Conservation (phyloP, 2,888 invertebrate genomes). For the Ferrisia virgata region DNA sequence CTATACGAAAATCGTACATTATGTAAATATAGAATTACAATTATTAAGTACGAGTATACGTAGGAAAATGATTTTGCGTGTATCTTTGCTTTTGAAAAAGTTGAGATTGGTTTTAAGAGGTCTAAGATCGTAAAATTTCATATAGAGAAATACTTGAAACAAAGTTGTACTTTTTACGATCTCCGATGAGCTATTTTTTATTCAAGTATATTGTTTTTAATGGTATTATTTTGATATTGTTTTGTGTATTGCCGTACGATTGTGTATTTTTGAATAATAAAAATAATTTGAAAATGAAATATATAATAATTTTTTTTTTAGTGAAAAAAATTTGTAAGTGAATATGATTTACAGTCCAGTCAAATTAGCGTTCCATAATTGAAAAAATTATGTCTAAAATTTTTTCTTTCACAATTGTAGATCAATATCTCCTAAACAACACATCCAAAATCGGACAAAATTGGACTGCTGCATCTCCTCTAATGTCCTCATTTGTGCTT, state of each 20-base stretch:
- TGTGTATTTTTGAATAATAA: conserved; percentile 15
- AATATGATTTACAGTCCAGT: too few species aligned
- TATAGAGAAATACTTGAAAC: neutral
- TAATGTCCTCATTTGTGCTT: too few species aligned
- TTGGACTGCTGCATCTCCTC: too few species aligned
- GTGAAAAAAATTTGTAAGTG: too few species aligned
- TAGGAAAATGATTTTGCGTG: neutral
- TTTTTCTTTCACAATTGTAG: too few species aligned
- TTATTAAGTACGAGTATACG: neutral
- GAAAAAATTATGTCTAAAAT: too few species aligned
- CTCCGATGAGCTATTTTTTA: neutral
- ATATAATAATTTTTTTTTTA: neutral
- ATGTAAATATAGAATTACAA: neutral
- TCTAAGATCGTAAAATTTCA: neutral
- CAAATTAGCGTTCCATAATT: too few species aligned
- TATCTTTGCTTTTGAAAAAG: neutral
- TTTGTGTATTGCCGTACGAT: conserved; percentile 23
- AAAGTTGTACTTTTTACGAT: neutral
- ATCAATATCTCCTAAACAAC: too few species aligned
- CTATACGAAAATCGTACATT: neutral
- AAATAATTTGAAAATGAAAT: neutral
- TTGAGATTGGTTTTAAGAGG: neutral
- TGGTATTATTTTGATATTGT: conserved; percentile 32
- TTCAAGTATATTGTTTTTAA: conserved; percentile 14
- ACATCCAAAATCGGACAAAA: too few species aligned